Evolutionary conservation across 1,140 invertebrate genomes (phyloP), one percentile per base, ranked within the genome.

Genomic region (Samia ricini): DNA sequence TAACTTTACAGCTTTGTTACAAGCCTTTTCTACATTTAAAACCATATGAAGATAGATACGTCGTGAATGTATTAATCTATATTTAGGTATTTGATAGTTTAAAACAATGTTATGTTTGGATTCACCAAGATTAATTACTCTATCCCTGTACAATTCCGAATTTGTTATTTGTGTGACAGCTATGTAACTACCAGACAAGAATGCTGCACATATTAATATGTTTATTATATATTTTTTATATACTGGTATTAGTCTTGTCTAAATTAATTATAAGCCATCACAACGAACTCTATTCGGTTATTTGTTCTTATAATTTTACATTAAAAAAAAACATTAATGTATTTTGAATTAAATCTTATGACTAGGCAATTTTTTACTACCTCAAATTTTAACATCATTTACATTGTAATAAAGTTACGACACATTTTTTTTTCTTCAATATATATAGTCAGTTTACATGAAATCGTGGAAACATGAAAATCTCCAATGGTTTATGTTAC

Each of bases 91-190:
- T 71, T 67, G 66, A 55, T 76, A 66, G 63, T 67, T 62, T 73
- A 71, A 65, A 66, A 64, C 51, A 65, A 50, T 64, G 60, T 72
- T 60, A 60, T 49, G 58, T 77, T 73, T 71, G 72, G 68, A 71
- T 76, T 81, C 64, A 69, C 65, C 69, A 76, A 81, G 67, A 66
- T 42, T 12, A 42, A 42, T 78, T 79, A 84, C 67, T 68, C 71
- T 81, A 87, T 90, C 88, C 88, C 88, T 90, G 88, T 90, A 88
- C 84, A 85, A 72, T 86, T 88, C 88, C 88, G 88, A 90, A 90
- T 90, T 90, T 88, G 88, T 86, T 81, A 63, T 70, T 74, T 76
- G 65, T 66, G 65, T 71, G 77, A 80, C 75, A 78, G 73, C 74
- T 48, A 42, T 24, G 56, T 57, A 18, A 33, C 20, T 33, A 57